These are phyloP conservation scores for Phalanger gymnotis DNA, from an alignment of 2,797 vertebrate genomes.

Conservation along the genomic window DNA sequence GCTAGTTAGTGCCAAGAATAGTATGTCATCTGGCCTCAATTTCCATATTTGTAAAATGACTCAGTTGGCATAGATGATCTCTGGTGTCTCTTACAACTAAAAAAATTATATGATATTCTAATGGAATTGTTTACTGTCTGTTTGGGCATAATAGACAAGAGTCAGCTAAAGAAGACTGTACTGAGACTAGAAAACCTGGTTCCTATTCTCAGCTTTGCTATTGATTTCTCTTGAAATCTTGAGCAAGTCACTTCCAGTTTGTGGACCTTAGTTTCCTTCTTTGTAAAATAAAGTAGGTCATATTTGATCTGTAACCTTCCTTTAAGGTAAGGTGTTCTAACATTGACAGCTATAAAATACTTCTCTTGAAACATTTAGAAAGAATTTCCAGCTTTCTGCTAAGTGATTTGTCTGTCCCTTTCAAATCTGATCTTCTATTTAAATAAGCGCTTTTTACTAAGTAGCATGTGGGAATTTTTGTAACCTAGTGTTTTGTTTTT, in stretches of 20 bases:
- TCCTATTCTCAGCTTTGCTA: background rate
- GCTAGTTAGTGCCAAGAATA: background rate
- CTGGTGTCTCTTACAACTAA: background rate
- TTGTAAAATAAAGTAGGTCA: conserved; percentile 26
- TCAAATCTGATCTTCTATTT: background rate
- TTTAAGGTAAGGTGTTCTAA: background rate
- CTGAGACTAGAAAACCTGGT: background rate
- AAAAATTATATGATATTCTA: background rate
- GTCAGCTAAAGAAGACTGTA: background rate
- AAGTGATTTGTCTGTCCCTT: background rate
- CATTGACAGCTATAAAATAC: background rate
- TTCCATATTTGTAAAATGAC: background rate
- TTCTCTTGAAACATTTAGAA: background rate
- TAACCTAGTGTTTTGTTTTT: conserved; percentile 32
- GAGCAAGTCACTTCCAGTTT: background rate
- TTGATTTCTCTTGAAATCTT: background rate
- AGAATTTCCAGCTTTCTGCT: background rate
- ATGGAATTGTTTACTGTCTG: background rate
- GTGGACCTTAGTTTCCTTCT: conserved; percentile 11
- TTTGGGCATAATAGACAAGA: background rate
- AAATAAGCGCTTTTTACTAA: background rate
- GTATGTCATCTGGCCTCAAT: background rate
- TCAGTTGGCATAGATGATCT: background rate
- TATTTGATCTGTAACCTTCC: background rate
- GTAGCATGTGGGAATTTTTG: conserved; percentile 24